Evolutionary conservation across 2,888 invertebrate genomes (phyloP), one percentile per base, ranked within the genome.

Genomic region (Capitulum mitella): DNA sequence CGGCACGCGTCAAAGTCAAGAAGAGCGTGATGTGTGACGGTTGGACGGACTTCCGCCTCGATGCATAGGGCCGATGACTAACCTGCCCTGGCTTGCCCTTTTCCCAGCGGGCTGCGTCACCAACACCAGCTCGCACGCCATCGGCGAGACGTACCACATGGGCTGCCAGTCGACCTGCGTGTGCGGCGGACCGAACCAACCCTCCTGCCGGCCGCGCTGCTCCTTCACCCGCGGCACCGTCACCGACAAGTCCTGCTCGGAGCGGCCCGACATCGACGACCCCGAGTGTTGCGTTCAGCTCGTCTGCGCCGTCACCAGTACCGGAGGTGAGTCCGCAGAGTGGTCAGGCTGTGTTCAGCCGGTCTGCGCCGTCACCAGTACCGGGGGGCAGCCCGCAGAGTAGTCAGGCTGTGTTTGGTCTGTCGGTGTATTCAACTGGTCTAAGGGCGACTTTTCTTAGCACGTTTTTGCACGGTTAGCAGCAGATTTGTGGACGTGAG

Each of bases 331-430:
- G 70, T 70, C n/a, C n/a, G n/a, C n/a, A n/a, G n/a, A n/a, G n/a
- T n/a, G n/a, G n/a, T n/a, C n/a, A n/a, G n/a, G 82, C 76, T 82
- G 82, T 78, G 64, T 78, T n/a, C 77, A 77, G n/a, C 43, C 79
- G 26, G 51, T 43, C 14, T 81, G 81, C 58, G 51, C 77, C 22
- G 61, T 76, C 46, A 70, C 26, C 37, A 70, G 70, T 40, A 10
- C 40, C 1, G 70, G 70, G 40, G 70, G 70, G 37, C 3, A 26
- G 70, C 40, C n/a, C n/a, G n/a, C n/a, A n/a, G n/a, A n/a, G n/a
- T n/a, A n/a, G n/a, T n/a, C n/a, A n/a, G n/a, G 82, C 76, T 82
- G 82, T 78, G 64, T 78, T n/a, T 74, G 75, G n/a, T 34, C 79
- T 19, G 51, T 43, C 14, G 80, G 81, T 48, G 51, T 64, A 14